Evolutionary conservation across 2,113 vertebrate species (phyloP), one percentile per base, ranked within the genome.

Genomic region (Martes martes): DNA sequence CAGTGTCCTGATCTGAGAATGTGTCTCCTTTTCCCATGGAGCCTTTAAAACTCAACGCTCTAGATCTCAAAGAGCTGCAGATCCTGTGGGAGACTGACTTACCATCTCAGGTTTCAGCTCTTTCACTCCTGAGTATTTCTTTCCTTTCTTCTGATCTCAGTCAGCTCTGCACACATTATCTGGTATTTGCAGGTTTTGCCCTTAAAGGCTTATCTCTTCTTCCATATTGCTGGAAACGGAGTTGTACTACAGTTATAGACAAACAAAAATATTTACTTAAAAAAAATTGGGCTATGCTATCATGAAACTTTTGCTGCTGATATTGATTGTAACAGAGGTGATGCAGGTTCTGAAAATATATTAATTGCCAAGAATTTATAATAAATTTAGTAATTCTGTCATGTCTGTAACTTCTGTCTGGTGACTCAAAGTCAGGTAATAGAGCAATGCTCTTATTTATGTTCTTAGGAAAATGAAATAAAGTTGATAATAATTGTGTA

Each of bases 401-500:
- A n/a, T 36, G n/a, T 96, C 63, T 71, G 33, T 73, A 89, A 33
- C 21, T 42, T 89, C n/a, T 92, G 11, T 65, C 39, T 83, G 28
- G 57, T 83, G 19, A 65, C 69, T 79, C 42, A 82, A 74, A 94
- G 50, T 23, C 57, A 78, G 67, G 42, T 74, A 59, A 79, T 11
- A 45, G 67, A 78, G 3, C 23, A 76, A 61, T 67, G 57, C 18
- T 74, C n/a, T 81, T 74, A 26, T 74, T 89, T 65, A 74, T 69
- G 47, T 91, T 87, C 47, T 92, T 78, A 92, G 89, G 52, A 55
- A 71, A 78, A 63, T 85, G 57, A 91, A 94, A 50, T 94, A 73
- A 80, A 26, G 24, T 76, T 84, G 78, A 67, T 57, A 36, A 69
- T 61, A 69, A 83, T 47, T 63, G 13, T n/a, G 33, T 50, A 31